Conservation (phyloP, 37 sponge, comb jelly and placozoan species). For the Dysidea cf. avara region DNA sequence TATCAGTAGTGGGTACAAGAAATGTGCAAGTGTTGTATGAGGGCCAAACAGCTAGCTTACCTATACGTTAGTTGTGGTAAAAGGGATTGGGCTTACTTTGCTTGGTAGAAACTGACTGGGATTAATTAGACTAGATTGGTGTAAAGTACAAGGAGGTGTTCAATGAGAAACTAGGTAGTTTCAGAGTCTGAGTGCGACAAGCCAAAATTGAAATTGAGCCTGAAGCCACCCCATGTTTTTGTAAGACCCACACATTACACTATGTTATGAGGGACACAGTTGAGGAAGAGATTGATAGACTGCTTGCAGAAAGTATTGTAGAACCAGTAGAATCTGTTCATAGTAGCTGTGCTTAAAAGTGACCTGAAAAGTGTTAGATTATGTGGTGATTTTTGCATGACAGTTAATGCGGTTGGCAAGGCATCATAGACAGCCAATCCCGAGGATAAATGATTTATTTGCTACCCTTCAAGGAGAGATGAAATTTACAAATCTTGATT, state of each 20-base stretch:
- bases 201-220: constrained; percentile 19
- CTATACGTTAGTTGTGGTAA: neutral
- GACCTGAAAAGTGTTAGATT: neutral
- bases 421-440: constrained; percentile 6
- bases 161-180: constrained; percentile 9
- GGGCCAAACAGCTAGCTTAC: constrained; percentile 4
- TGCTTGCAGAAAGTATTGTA: too few relatives aligned
- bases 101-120: constrained; percentile 12
- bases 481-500: too few relatives aligned
- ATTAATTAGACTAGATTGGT: neutral
- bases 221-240: constrained; percentile 21
- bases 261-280: constrained; percentile 13
- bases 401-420: constrained; percentile 19
- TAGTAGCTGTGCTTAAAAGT: too few relatives aligned
- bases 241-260: constrained; percentile 8
- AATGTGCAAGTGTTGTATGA: constrained; percentile 14
- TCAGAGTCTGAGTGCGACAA: neutral
- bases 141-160: constrained; percentile 10
- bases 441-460: constrained; percentile 6
- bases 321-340: too few relatives aligned
- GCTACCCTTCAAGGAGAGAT: neutral
- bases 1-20: neutral
- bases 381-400: constrained; percentile 12
- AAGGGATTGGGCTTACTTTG: constrained; percentile 4
- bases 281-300: constrained; percentile 7